These are phyloP conservation scores for Malacosoma neustria DNA, from an alignment of 2,888 invertebrate genomes.

Conservation along the genomic window DNA sequence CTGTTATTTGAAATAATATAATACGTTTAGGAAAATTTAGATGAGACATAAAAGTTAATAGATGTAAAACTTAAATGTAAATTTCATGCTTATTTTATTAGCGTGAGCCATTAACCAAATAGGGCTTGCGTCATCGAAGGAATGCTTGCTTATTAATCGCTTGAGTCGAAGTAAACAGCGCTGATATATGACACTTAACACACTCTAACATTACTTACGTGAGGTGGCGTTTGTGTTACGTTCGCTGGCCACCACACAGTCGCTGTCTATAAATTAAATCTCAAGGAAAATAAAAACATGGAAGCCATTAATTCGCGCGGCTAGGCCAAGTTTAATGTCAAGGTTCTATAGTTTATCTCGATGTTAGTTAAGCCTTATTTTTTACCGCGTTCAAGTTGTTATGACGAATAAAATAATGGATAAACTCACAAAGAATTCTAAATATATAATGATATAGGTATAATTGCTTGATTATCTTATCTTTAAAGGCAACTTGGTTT, in stretches of 20 bases:
- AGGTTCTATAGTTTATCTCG: conserved; percentile 70
- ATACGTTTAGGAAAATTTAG: too few species aligned
- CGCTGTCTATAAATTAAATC: conserved; percentile 70
- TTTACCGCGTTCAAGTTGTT: conserved; percentile 55
- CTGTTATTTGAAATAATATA: too few species aligned
- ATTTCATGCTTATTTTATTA: conserved; percentile 9
- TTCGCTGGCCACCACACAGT: conserved; percentile 60
- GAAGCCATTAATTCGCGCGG: conserved; percentile 74
- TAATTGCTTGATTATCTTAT: conserved; percentile 2
- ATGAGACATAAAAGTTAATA: conserved; percentile 8
- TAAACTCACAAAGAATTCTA: conserved; percentile 34
- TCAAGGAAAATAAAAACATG: conserved; percentile 75
- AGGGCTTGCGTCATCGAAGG: conserved; percentile 41
- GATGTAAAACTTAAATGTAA: conserved; percentile 5
- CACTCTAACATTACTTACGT: conserved; percentile 61
- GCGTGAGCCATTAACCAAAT: conserved; percentile 18
- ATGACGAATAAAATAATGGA: conserved; percentile 49
- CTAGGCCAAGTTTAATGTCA: conserved; percentile 74
- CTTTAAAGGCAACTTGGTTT: background rate
- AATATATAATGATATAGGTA: conserved; percentile 12
- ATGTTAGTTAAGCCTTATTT: conserved; percentile 66
- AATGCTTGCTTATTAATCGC: conserved; percentile 49
- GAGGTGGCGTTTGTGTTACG: conserved; percentile 59
- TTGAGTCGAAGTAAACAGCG: conserved; percentile 46
- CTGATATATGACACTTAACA: conserved; percentile 68